Evolutionary conservation across 1,140 invertebrate species (phyloP).

Genomic region (Cyphomyrmex costatus): DNA sequence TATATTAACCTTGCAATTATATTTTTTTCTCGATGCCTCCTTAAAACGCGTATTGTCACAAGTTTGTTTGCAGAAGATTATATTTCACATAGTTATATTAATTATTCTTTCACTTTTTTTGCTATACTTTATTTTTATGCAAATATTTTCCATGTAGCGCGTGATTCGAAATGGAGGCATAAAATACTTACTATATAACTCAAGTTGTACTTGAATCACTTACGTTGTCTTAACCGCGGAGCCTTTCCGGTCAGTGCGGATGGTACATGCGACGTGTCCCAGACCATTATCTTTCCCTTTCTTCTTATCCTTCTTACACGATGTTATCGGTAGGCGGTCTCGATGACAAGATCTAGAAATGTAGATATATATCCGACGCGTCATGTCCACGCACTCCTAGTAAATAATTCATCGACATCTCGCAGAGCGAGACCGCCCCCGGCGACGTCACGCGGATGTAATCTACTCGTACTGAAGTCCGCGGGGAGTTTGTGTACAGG

Average conservation of each 20-base stretch:
- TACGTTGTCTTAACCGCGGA: neutral
- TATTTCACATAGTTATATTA: neutral
- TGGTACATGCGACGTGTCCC: neutral
- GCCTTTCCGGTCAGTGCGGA: neutral
- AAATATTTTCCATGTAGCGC: neutral
- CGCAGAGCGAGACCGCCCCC: constrained; percentile 51
- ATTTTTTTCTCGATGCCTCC: neutral
- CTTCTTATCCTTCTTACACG: constrained; percentile 32
- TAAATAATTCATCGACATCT: constrained; percentile 81
- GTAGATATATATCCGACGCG: constrained; percentile 75
- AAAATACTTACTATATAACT: constrained; percentile 17
- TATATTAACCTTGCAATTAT: neutral
- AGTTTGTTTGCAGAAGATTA: neutral
- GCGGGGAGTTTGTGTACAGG: constrained; percentile 61
- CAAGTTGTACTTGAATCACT: neutral
- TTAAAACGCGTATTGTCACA: neutral
- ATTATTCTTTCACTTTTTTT: neutral
- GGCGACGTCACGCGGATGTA: constrained; percentile 66
- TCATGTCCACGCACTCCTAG: constrained; percentile 77
- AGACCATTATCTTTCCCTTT: constrained; percentile 30
- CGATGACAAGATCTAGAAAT: constrained; percentile 78
- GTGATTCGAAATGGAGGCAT: neutral
- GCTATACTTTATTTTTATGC: neutral
- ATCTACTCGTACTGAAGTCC: constrained; percentile 69
- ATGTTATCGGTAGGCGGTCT: constrained; percentile 67